These are phyloP conservation scores for Episyrphus balteatus DNA, from an alignment of 1,140 invertebrate genomes.

Conservation along the genomic window DNA sequence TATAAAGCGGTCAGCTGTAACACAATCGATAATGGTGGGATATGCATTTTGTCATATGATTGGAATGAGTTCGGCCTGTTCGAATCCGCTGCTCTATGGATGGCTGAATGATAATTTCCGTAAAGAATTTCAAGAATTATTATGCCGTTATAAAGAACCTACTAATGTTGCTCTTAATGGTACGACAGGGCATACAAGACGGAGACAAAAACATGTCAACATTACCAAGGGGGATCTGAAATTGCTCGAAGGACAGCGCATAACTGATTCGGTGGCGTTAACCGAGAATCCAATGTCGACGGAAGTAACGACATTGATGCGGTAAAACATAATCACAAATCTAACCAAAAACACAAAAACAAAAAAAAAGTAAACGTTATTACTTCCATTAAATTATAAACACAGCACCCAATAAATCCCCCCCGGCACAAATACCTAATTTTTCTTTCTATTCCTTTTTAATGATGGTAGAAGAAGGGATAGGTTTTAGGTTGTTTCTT, in stretches of 20 bases:
- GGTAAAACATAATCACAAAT: conserved; percentile 17
- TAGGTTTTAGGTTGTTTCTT: no score
- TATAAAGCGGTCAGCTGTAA: conserved; percentile 44
- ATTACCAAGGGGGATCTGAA: conserved; percentile 49
- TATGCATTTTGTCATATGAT: conserved; percentile 79
- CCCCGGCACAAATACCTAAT: no score
- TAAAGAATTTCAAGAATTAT: conserved; percentile 87
- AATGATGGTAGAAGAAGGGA: no score
- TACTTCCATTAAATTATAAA: no score
- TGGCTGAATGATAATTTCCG: conserved; percentile 98
- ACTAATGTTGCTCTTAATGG: conserved; percentile 43
- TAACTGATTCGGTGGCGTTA: conserved; percentile 29
- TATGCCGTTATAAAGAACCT: conserved; percentile 45
- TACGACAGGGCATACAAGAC: conserved; percentile 38
- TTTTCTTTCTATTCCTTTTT: no score
- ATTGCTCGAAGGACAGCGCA: conserved; percentile 21
- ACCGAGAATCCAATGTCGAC: conserved; percentile 30
- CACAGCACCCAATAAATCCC: no score
- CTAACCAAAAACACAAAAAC: no score
- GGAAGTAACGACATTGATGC: conserved; percentile 29
- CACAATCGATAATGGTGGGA: conserved; percentile 45
- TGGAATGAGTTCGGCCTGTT: conserved; percentile 55
- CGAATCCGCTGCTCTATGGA: conserved; percentile 88
- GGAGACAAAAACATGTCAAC: conserved; percentile 43
- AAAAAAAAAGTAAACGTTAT: no score